Conservation (phyloP, 1,140 invertebrate genomes). For the Stenopsyche tienmushanensis region DNA sequence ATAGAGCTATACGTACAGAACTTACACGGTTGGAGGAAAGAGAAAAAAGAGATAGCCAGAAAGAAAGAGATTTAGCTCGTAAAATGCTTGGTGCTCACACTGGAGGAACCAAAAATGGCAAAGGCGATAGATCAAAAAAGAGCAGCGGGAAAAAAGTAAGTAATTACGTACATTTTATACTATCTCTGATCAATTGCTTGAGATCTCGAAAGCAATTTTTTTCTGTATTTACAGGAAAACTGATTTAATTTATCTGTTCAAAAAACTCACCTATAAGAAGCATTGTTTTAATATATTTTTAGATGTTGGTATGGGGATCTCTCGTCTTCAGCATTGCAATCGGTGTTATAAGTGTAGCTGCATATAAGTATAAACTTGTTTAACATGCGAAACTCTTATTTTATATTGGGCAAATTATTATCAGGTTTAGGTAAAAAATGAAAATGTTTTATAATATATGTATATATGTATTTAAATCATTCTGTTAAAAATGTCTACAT, state of each 20-base stretch:
- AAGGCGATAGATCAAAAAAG: slow-evolving; percentile 28
- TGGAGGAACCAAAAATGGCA: slow-evolving; percentile 8
- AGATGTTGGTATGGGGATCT: slow-evolving; percentile 37
- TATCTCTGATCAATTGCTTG: not conserved
- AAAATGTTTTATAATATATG: not conserved
- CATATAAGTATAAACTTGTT: slow-evolving; percentile 37
- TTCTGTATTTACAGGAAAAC: too few relatives aligned
- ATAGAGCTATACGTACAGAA: slow-evolving; percentile 30
- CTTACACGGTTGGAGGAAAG: slow-evolving; percentile 27
- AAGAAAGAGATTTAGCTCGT: slow-evolving; percentile 34
- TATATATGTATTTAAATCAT: not conserved
- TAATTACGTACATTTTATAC: not conserved
- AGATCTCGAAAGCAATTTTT: too few relatives aligned
- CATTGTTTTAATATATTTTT: slow-evolving; percentile 33
- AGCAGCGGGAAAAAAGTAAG: slow-evolving; percentile 7
- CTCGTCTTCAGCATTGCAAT: slow-evolving; percentile 37
- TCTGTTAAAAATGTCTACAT: not conserved
- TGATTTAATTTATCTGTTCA: not conserved
- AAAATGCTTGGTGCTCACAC: slow-evolving; percentile 30
- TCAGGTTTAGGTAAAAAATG: not conserved
- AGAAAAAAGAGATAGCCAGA: slow-evolving; percentile 26
- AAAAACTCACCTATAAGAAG: too few relatives aligned
- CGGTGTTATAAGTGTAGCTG: slow-evolving; percentile 36
- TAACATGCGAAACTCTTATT: slow-evolving; percentile 1
- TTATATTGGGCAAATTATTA: too few relatives aligned